Percentiles rank a stretch among this genome's conserved stretches.
phyloP scores from a whole-genome alignment of 92 coral and sea anemone species.

The Palythoa caribaeorum region DNA sequence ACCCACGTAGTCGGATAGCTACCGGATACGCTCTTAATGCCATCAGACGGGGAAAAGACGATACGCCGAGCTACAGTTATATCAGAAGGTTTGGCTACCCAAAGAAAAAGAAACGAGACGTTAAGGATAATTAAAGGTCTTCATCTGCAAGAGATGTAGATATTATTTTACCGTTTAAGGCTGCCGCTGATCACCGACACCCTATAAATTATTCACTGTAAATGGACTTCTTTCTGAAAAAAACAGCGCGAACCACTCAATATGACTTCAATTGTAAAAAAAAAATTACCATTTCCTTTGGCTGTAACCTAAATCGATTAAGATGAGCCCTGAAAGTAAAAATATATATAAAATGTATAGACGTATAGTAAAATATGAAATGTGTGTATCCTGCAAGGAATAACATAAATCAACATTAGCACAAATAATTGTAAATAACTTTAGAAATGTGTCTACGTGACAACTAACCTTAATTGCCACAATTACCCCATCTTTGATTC shows the following conservation, averaged over 20 bases:
- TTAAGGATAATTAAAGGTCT: not conserved
- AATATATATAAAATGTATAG: too few relatives aligned
- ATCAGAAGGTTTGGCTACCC: constrained; percentile 79
- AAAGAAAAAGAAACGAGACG: constrained; percentile 56
- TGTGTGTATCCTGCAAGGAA: not conserved
- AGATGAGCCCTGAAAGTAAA: too few relatives aligned
- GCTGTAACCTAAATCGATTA: too few relatives aligned
- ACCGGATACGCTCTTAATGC: constrained; percentile 5
- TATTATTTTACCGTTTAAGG: not conserved
- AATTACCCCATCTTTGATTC: too few relatives aligned
- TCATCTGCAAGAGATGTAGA: not conserved
- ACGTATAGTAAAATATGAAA: not conserved
- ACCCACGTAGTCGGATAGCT: not conserved
- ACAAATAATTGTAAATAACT: too few relatives aligned
- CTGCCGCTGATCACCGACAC: not conserved
- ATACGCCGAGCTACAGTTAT: constrained; percentile 69
- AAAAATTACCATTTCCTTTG: too few relatives aligned
- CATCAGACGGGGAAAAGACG: constrained; percentile 18
- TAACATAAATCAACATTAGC: not conserved
- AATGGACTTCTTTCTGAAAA: too few relatives aligned
- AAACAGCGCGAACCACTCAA: too few relatives aligned
- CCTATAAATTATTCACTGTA: not conserved
- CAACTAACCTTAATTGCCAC: too few relatives aligned
- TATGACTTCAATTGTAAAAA: too few relatives aligned
- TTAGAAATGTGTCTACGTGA: too few relatives aligned